These are phyloP conservation scores for Rhimphoctona megacephalus DNA, from an alignment of 2,888 invertebrate genomes.

Conservation along the genomic window DNA sequence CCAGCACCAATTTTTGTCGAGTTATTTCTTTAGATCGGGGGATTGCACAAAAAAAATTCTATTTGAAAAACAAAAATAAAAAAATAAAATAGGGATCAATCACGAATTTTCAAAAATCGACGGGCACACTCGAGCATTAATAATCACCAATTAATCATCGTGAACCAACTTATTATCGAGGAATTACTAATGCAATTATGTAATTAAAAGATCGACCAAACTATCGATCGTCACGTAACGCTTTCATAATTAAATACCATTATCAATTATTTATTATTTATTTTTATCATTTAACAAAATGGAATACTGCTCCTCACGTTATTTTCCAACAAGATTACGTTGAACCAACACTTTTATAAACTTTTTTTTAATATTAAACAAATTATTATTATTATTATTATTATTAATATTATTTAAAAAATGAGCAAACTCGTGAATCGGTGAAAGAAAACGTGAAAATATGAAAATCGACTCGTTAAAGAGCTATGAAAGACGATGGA, in stretches of 20 bases:
- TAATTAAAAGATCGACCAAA: constrained; percentile 3
- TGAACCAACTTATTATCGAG: background rate
- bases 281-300: background rate
- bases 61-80: background rate
- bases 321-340: constrained; percentile 1
- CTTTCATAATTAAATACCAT: background rate
- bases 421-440: background rate
- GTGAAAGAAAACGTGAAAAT: background rate
- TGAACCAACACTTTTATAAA: background rate
- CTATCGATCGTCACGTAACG: constrained; percentile 26
- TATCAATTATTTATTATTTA: background rate
- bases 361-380: constrained; percentile 2
- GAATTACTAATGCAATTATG: background rate
- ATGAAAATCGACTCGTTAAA: background rate
- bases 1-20: background rate
- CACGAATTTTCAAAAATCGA: constrained; percentile 9
- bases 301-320: constrained; percentile 7
- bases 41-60: background rate
- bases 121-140: constrained; percentile 39
- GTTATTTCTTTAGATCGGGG: background rate
- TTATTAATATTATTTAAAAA: background rate
- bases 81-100: background rate
- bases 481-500: constrained; percentile 9
- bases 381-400: too few species aligned
- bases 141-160: background rate